phyloP scores from a whole-genome alignment of 2,113 vertebrate genomes.

The Chloroceryle aenea region DNA sequence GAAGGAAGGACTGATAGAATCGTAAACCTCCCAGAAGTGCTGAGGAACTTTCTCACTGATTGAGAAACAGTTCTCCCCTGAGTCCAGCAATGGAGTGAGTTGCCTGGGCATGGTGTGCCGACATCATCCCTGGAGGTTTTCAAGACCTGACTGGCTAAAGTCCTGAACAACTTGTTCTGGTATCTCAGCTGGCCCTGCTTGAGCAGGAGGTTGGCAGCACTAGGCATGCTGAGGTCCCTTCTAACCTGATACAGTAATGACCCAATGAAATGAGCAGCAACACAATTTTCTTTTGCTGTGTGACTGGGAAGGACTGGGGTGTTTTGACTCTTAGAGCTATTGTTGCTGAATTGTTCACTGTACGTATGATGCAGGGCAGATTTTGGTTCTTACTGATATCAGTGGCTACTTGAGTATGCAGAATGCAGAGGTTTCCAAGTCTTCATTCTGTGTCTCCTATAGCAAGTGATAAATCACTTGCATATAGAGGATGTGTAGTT shows the following conservation, averaged over 20 bases:
- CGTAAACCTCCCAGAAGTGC: not conserved
- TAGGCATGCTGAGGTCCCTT: not conserved
- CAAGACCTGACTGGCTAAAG: not conserved
- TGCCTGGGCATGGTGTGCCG: not conserved
- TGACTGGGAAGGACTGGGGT: not conserved
- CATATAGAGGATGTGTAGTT: not conserved
- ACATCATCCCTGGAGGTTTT: not conserved
- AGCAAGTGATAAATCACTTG: not conserved
- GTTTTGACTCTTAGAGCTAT: not conserved
- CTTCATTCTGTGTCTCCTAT: not conserved
- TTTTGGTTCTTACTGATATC: not conserved
- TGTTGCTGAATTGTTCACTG: not conserved
- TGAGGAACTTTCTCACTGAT: not conserved
- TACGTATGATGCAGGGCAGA: not conserved
- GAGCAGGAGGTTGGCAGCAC: not conserved
- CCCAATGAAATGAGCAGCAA: not conserved
- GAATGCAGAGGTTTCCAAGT: fast-evolving
- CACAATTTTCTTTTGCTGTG: not conserved
- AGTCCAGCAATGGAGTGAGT: not conserved
- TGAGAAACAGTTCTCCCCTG: not conserved
- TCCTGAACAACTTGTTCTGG: not conserved
- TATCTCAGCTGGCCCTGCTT: not conserved
- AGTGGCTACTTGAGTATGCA: fast-evolving
- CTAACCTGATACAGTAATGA: not conserved
- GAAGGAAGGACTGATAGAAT: not conserved